Percentiles rank a stretch among this genome's conserved stretches.
Conservation (phyloP, 2,113 vertebrate genomes). For the Urocolius indicus region DNA sequence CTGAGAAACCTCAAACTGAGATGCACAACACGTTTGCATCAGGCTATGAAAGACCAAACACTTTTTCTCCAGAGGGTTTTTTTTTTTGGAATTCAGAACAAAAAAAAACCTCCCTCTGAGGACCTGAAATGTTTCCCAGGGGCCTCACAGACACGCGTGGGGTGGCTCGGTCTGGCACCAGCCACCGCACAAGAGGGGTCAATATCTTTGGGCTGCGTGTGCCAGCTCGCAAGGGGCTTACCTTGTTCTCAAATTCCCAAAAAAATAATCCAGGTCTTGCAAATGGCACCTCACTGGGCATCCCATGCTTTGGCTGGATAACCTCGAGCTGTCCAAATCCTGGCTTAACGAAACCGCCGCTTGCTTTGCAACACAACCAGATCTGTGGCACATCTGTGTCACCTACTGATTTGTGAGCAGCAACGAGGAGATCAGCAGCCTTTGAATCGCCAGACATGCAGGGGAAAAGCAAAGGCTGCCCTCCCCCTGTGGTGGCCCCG, state of each 20-base stretch:
- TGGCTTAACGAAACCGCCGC: fast-evolving
- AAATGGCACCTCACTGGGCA: neutral
- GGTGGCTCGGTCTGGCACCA: neutral
- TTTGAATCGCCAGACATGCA: neutral
- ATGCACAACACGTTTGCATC: fast-evolving
- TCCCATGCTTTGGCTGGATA: neutral
- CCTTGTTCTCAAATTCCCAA: neutral
- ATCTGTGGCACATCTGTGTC: neutral
- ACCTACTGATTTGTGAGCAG: neutral
- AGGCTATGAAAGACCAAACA: neutral
- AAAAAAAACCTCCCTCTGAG: no score
- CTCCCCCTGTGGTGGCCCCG: neutral
- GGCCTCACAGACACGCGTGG: fast-evolving
- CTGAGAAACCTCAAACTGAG: neutral
- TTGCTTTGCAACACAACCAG: neutral
- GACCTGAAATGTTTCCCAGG: neutral
- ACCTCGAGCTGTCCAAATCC: neutral
- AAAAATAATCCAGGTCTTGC: neutral
- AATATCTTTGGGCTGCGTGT: neutral
- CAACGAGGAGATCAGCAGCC: neutral
- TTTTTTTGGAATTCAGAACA: neutral
- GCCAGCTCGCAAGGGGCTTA: neutral
- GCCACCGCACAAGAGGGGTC: neutral
- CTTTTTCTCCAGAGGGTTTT: neutral
- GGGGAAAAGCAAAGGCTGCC: neutral